Conservation (phyloP, 2,797 vertebrate genomes). For the Cetoscarus ocellatus region DNA sequence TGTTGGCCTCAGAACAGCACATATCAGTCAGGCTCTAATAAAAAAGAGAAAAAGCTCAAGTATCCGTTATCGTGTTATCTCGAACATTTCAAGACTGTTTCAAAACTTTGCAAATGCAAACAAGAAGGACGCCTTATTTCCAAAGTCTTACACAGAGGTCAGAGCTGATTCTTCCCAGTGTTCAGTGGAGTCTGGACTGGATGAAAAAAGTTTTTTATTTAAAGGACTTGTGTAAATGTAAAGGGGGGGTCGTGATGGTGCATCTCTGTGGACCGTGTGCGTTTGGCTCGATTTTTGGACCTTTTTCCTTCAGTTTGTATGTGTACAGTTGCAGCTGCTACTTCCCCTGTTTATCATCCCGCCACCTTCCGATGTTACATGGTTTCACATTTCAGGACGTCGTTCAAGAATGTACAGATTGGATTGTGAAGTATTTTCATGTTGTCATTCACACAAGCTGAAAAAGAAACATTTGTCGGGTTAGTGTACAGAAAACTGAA, state of each 20-base stretch:
- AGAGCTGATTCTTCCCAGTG: constrained; percentile 51
- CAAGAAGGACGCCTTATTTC: constrained; percentile 73
- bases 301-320: constrained; percentile 62
- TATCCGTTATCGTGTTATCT: constrained; percentile 8
- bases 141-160: constrained; percentile 66
- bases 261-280: constrained; percentile 48
- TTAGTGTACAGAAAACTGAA: constrained; percentile 60
- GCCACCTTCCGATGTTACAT: constrained; percentile 38
- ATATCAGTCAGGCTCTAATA: not conserved
- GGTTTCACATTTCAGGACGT: constrained; percentile 46
- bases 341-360: constrained; percentile 11
- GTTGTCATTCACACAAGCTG: constrained; percentile 10
- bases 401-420: constrained; percentile 36
- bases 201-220: constrained; percentile 46
- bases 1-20: too few relatives aligned
- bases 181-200: constrained; percentile 43
- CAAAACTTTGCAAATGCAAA: constrained; percentile 47
- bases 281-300: constrained; percentile 58
- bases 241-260: constrained; percentile 25
- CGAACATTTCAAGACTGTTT: constrained; percentile 44
- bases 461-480: constrained; percentile 23
- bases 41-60: not conserved
- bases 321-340: constrained; percentile 66
- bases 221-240: constrained; percentile 35
- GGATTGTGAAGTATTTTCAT: constrained; percentile 26